These are phyloP conservation scores for Podocnemis expansa DNA, from an alignment of 2,113 vertebrate species.

Conservation along the genomic window DNA sequence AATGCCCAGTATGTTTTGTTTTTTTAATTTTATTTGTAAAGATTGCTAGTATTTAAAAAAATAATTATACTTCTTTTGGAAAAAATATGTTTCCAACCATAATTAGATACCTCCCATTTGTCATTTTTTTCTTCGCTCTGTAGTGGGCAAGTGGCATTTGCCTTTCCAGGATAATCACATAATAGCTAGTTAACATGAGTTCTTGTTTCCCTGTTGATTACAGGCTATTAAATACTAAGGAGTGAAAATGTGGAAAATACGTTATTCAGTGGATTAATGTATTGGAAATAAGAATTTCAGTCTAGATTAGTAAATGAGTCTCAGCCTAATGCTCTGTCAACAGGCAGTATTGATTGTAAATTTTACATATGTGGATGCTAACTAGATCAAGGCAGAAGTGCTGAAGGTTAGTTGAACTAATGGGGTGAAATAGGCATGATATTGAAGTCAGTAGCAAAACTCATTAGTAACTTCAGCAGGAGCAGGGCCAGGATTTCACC, in stretches of 20 bases:
- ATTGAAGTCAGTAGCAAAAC: neutral
- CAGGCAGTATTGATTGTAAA: neutral
- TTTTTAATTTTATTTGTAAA: neutral
- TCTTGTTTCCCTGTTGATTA: neutral
- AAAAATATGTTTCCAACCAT: neutral
- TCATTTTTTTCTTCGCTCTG: neutral
- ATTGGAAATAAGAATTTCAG: neutral
- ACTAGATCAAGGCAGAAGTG: neutral
- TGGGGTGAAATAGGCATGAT: neutral
- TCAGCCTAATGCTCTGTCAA: fast-evolving
- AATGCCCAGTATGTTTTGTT: neutral
- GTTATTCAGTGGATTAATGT: neutral
- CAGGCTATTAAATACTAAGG: neutral
- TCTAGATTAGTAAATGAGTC: neutral
- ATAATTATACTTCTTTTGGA: neutral
- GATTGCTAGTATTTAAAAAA: neutral
- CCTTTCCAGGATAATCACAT: neutral
- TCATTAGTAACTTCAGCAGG: neutral
- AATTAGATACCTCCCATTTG: neutral
- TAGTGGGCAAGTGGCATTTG: neutral
- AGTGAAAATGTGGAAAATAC: neutral
- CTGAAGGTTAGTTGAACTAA: neutral
- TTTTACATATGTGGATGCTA: neutral
- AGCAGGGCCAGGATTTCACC: neutral
- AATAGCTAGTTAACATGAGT: neutral